Evolutionary conservation across 1,140 invertebrate species (phyloP).

Genomic region (Ctenoplectra terminalis): DNA sequence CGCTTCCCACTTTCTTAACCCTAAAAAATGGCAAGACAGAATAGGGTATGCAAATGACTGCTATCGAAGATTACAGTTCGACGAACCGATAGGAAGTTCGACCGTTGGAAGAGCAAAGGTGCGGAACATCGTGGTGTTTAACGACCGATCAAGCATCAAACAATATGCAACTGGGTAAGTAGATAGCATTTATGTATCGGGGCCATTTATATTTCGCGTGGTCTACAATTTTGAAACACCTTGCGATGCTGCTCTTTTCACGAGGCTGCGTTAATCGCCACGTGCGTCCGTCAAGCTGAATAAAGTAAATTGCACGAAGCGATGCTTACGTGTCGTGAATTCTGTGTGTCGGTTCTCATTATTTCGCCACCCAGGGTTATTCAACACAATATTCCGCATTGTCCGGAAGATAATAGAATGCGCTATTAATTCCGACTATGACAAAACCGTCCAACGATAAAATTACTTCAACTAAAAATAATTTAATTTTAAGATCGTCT

Average conservation of each 20-base stretch:
- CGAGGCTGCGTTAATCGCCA: constrained; percentile 40
- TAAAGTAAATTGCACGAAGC: constrained; percentile 42
- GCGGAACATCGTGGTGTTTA: constrained; percentile 64
- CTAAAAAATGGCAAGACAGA: constrained; percentile 35
- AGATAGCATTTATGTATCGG: constrained; percentile 60
- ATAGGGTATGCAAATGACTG: constrained; percentile 34
- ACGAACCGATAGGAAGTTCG: constrained; percentile 69
- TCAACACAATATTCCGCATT: background rate
- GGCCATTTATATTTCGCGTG: constrained; percentile 49
- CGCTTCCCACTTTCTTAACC: background rate
- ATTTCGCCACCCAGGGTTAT: constrained; percentile 1
- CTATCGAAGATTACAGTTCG: constrained; percentile 70
- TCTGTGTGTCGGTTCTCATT: constrained; percentile 16
- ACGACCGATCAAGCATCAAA: constrained; percentile 56
- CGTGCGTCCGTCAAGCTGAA: constrained; percentile 43
- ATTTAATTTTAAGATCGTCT: too few relatives aligned
- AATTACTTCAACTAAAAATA: too few relatives aligned
- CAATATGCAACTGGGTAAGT: constrained; percentile 70
- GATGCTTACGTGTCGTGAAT: constrained; percentile 42
- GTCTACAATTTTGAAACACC: constrained; percentile 66
- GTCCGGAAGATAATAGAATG: constrained; percentile 9
- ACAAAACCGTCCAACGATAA: too few relatives aligned
- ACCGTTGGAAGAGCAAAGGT: constrained; percentile 21
- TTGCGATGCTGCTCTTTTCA: constrained; percentile 25
- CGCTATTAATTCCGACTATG: background rate